Percentiles rank a stretch among this genome's conserved stretches.
phyloP scores from a whole-genome alignment of 2,797 vertebrate species.

The Pelochelys cantorii region DNA sequence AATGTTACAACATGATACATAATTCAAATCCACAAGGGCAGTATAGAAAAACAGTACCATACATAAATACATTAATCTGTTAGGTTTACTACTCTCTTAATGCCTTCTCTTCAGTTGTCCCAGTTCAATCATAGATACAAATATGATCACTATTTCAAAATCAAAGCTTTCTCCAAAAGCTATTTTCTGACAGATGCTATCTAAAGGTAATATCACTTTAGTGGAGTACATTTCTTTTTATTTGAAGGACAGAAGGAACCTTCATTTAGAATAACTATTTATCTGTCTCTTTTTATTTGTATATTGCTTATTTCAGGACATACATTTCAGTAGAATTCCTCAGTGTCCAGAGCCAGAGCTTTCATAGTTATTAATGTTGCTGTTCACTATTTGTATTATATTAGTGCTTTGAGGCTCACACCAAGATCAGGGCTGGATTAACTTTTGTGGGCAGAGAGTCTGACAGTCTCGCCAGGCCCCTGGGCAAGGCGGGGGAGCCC shows the following conservation, averaged over 20 bases:
- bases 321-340: background rate
- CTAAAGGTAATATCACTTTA: slow-evolving; percentile 53
- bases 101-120: slow-evolving; percentile 26
- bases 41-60: slow-evolving; percentile 29
- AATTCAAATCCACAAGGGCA: slow-evolving; percentile 69
- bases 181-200: slow-evolving; percentile 37
- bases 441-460: too few species aligned
- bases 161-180: slow-evolving; percentile 42
- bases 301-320: background rate
- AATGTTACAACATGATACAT: slow-evolving; percentile 41
- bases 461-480: too few species aligned
- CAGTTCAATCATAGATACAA: slow-evolving; percentile 29
- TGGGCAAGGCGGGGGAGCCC: too few species aligned
- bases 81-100: slow-evolving; percentile 39
- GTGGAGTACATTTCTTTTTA: slow-evolving; percentile 40
- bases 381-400: background rate
- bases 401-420: background rate
- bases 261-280: slow-evolving; percentile 1
- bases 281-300: slow-evolving; percentile 33
- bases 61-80: slow-evolving; percentile 53
- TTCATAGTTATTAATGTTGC: background rate
- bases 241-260: slow-evolving; percentile 10
- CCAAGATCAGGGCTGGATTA: too few species aligned
- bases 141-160: slow-evolving; percentile 67
- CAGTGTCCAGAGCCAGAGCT: background rate